Evolutionary conservation across 2,113 vertebrate genomes (phyloP).

Genomic region (Passer domesticus): DNA sequence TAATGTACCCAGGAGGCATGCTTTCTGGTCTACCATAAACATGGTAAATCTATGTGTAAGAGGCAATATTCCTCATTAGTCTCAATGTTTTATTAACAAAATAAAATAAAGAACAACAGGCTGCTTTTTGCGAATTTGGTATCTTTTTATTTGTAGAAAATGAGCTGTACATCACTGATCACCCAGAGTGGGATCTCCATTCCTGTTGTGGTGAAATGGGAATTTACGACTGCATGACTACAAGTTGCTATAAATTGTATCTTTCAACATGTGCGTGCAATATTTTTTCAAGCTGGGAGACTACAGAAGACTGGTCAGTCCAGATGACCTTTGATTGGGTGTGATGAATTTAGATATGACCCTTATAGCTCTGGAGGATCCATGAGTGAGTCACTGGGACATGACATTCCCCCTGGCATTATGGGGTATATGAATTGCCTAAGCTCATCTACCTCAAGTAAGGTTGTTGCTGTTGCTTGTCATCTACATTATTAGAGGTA

Average conservation of each 20-base stretch:
- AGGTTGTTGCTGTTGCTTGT: not conserved
- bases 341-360: not conserved
- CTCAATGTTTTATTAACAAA: not conserved
- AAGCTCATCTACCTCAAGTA: not conserved
- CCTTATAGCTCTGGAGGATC: not conserved
- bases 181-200: not conserved
- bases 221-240: not conserved
- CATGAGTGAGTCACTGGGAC: not conserved
- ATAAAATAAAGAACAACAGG: not conserved
- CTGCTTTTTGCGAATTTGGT: not conserved
- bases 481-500: not conserved
- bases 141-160: not conserved
- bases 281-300: not conserved
- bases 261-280: not conserved
- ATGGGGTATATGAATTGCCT: not conserved
- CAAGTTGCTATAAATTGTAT: not conserved
- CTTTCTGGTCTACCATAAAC: not conserved
- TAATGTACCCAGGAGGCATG: fast-evolving
- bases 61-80: not conserved
- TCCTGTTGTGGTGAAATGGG: fast-evolving
- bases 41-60: not conserved
- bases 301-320: not conserved
- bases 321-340: not conserved
- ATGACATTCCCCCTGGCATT: not conserved
- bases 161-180: not conserved